phyloP scores from a whole-genome alignment of 2,888 invertebrate genomes.

The Apodemia mormo region DNA sequence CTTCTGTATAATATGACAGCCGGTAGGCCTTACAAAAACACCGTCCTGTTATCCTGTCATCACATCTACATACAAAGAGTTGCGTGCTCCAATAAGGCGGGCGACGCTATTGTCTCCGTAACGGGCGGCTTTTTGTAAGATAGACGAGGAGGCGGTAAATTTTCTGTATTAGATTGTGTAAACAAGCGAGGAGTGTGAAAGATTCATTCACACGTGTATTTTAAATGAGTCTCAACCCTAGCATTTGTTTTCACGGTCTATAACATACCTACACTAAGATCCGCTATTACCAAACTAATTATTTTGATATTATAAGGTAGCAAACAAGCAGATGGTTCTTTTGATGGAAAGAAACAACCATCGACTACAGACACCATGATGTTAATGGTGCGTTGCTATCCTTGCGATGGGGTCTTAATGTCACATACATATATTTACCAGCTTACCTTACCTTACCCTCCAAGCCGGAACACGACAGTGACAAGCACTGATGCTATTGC shows the following conservation, averaged over 20 bases:
- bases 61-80: conserved; percentile 43
- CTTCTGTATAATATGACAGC: background rate
- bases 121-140: conserved; percentile 28
- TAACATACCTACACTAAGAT: too few relatives aligned
- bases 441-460: too few relatives aligned
- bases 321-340: too few relatives aligned
- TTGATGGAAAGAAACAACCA: too few relatives aligned
- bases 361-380: too few relatives aligned
- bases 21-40: conserved; percentile 13
- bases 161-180: background rate
- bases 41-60: conserved; percentile 31
- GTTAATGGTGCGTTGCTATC: too few relatives aligned
- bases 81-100: conserved; percentile 22
- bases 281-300: too few relatives aligned
- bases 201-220: background rate
- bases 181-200: background rate
- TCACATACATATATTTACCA: too few relatives aligned
- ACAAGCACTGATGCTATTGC: too few relatives aligned
- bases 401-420: too few relatives aligned
- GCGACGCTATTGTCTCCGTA: conserved; percentile 25
- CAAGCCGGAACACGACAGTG: too few relatives aligned
- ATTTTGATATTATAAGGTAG: too few relatives aligned
- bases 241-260: background rate
- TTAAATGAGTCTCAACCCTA: background rate
- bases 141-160: conserved; percentile 24